A percentile compares a stretch with the other conserved stretches of the same genome.
phyloP scores from a whole-genome alignment of 2,113 vertebrate genomes.

The Petromus typicus region DNA sequence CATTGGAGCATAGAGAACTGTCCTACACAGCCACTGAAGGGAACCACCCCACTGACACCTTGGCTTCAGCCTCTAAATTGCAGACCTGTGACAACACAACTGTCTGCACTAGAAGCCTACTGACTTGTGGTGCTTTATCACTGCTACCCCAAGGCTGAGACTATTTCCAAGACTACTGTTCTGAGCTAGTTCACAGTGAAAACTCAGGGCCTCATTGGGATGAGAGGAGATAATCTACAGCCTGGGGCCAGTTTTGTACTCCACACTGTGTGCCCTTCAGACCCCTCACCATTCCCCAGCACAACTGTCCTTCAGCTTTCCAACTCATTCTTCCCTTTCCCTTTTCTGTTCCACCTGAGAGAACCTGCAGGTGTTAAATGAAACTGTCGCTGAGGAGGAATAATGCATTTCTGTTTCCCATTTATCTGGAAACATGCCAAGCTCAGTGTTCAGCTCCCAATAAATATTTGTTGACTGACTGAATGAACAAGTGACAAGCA shows the following conservation, averaged over 20 bases:
- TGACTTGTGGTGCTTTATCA: neutral
- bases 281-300: neutral
- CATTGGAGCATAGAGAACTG: neutral
- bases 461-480: conserved; percentile 55
- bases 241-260: neutral
- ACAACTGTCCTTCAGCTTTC: neutral
- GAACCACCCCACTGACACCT: neutral
- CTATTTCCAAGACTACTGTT: neutral
- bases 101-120: neutral
- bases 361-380: conserved; percentile 49
- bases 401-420: conserved; percentile 6
- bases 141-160: neutral
- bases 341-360: neutral
- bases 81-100: neutral
- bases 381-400: conserved; percentile 28
- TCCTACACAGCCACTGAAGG: neutral
- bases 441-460: conserved; percentile 46
- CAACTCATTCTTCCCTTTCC: neutral
- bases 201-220: neutral
- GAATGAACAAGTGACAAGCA: conserved; percentile 64
- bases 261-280: neutral
- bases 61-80: neutral
- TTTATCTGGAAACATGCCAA: conserved; percentile 63
- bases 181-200: neutral
- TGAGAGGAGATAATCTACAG: neutral